These are phyloP conservation scores for Tychaedon coryphoeus DNA, from an alignment of 2,113 vertebrate species.

Conservation along the genomic window DNA sequence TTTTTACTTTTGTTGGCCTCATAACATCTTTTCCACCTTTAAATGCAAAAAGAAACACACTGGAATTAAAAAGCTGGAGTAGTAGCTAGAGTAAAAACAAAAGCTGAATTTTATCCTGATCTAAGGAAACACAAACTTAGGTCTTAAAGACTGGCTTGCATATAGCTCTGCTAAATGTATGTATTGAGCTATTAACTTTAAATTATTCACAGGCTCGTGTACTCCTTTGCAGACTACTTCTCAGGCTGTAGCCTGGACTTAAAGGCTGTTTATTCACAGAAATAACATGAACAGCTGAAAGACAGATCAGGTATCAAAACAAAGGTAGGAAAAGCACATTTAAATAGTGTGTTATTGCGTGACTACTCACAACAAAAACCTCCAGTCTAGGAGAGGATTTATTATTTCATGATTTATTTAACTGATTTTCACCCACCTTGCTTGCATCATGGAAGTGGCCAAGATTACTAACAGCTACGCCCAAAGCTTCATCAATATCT, in stretches of 20 bases:
- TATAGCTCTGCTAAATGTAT: not conserved
- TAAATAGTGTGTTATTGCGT: not conserved
- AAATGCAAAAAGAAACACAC: not conserved
- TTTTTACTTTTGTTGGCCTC: not conserved
- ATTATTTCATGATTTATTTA: not conserved
- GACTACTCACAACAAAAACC: not conserved
- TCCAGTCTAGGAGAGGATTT: not conserved
- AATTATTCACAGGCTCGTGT: rapidly evolving
- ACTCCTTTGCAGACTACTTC: not conserved
- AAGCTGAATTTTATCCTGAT: not conserved
- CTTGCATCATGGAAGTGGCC: conserved; percentile 44
- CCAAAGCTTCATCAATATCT: conserved; percentile 70
- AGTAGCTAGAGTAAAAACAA: not conserved
- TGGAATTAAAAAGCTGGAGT: not conserved
- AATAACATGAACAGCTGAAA: not conserved
- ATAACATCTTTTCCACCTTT: not conserved
- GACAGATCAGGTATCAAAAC: not conserved
- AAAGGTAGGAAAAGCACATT: not conserved
- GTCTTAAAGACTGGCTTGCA: not conserved
- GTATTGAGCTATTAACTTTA: not conserved
- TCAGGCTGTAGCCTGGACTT: not conserved
- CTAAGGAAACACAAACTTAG: not conserved
- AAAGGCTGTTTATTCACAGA: not conserved
- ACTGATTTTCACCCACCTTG: conserved; percentile 55
- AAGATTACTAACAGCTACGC: conserved; percentile 57